These are phyloP conservation scores for Scolopax mira DNA, from an alignment of 2,113 vertebrate species.

Conservation along the genomic window DNA sequence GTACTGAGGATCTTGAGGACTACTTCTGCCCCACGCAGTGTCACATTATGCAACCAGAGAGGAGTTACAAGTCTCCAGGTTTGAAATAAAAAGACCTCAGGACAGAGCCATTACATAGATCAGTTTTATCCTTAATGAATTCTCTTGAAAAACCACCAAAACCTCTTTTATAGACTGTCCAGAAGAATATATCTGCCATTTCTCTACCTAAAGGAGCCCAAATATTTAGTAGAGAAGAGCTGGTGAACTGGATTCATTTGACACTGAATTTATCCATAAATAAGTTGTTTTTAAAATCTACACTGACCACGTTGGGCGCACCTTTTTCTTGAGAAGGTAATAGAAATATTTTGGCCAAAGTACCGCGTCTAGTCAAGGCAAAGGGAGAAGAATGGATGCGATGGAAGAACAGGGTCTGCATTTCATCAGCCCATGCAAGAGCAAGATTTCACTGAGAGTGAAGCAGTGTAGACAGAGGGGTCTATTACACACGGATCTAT, in stretches of 20 bases:
- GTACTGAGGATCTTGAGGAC: not conserved
- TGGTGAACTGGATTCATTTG: not conserved
- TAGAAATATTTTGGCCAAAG: not conserved
- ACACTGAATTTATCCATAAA: not conserved
- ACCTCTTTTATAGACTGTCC: not conserved
- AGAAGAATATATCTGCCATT: not conserved
- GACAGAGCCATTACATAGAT: not conserved
- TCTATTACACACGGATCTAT: not conserved
- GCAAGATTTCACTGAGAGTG: not conserved
- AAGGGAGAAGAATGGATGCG: not conserved
- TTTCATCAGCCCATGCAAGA: not conserved
- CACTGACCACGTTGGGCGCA: fast-evolving
- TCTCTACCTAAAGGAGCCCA: not conserved
- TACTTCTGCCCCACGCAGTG: not conserved
- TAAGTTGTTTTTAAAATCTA: not conserved
- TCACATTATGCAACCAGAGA: no score
- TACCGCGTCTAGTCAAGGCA: not conserved
- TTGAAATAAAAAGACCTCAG: not conserved
- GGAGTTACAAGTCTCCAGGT: not conserved
- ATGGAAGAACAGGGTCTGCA: not conserved
- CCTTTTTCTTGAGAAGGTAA: not conserved
- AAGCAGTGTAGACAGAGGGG: not conserved
- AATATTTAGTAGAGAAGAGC: not conserved
- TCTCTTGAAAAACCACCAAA: not conserved
- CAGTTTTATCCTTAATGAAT: not conserved